Evolutionary conservation across 2,797 vertebrate genomes (phyloP), one percentile per base, ranked within the genome.

Genomic region (Bradypodion ventrale): DNA sequence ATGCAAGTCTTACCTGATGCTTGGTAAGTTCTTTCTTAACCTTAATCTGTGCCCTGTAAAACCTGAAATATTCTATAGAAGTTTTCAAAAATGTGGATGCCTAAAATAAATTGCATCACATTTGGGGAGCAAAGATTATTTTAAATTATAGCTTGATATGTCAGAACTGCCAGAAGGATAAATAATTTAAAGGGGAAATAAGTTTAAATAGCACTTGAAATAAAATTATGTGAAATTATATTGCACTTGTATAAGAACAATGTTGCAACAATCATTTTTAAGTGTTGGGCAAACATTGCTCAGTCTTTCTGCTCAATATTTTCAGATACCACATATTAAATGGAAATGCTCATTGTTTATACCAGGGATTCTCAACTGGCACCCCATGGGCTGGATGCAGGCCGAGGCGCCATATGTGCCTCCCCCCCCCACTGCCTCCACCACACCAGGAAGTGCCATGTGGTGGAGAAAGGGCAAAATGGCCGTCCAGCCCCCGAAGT

Each of bases 11-110:
- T 80, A 65, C 10, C 65, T 85, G 78, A 75, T 60, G 42, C 16
- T 35, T 83, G 74, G 40, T 78, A 72, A 10, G 8, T 84, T 78
- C 3, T 52, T 44, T 60, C n/a, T 9, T n/a, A 37, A 23, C 19
- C 42, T 16, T 19, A 4, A 32, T 10, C 78, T 25, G 13, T 13
- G 52, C 27, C 7, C 9, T 56, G 46, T 60, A 76, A 46, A n/a
- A 76, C n/a, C 23, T 60, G 32, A 69, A 49, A 9, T 70, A 35
- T 65, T 63, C 12, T 25, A 7, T 62, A 49, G 46, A 63, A 9
- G 59, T 84, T 82, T 85, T 82, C 84, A 82, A 63, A 77, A 63
- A 42, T 62, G 15, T 42, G 63, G 66, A 77, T 85, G 79, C 73
- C 84, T 85, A 63, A 82, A 75, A 70, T 82, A 63, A 77, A 19